Evolutionary conservation across 2,888 invertebrate genomes (phyloP), one percentile per base, ranked within the genome.

Genomic region (Mythimna pallens): DNA sequence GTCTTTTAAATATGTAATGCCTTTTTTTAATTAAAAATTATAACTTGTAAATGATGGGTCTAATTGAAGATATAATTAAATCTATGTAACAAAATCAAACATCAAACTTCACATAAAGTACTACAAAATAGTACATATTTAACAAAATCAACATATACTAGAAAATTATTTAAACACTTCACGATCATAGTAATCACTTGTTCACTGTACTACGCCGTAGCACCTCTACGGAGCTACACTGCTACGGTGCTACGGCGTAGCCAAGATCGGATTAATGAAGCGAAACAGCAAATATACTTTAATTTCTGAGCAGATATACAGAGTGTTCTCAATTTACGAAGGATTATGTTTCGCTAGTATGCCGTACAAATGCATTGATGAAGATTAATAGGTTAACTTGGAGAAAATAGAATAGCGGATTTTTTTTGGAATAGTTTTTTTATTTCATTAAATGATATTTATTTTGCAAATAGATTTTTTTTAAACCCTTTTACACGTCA

Each of bases 201-300:
- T 76, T 66, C 70, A 69, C 57, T 40, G 59, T 65, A 47, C 85
- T 82, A 81, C 76, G 81, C 12, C 79, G 85, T 83, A 85, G 76
- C n/a, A 52, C n/a, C 25, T 61, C 65, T 63, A 64, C 36, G 12
- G 1, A 71, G 81, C 59, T 59, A 65, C 57, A 36, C 36, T 63
- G 50, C 81, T 78, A 80, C 81, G 83, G 55, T 36, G 78, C 85
- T 86, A 85, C 87, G 81, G 12, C 82, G 85, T 86, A 87, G 83
- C 82, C 57, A 83, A 70, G 79, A 73, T 68, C 47, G 83, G 80
- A 81, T 82, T 87, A 89, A 89, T 89, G 89, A 89, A 87, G 86
- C 86, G 82, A 76, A 52, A 83, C 75, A 76, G 79, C 86, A 88
- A 89, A 89, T 87, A 80, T 75, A 81, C 76, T 78, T 75, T 72